A percentile compares a stretch with the other conserved stretches of the same genome.
phyloP scores from a whole-genome alignment of 2,888 invertebrate genomes.

The Tineola bisselliella region DNA sequence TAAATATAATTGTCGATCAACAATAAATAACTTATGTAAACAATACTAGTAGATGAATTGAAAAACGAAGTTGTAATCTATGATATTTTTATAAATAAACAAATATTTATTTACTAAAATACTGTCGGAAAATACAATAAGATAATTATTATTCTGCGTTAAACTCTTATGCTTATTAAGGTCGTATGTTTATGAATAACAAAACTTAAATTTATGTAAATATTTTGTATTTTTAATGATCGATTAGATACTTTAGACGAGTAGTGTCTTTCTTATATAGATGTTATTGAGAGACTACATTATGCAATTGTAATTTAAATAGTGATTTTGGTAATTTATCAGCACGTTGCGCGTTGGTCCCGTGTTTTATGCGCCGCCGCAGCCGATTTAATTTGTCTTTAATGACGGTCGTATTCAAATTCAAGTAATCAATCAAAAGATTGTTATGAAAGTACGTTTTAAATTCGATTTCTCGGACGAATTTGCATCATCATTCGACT shows the following conservation, averaged over 20 bases:
- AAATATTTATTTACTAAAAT: too few relatives aligned
- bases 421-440: constrained; percentile 63
- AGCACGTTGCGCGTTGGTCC: constrained; percentile 43
- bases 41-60: too few relatives aligned
- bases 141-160: too few relatives aligned
- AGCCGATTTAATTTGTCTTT: constrained; percentile 61
- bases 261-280: background rate
- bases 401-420: constrained; percentile 61
- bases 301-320: constrained; percentile 12
- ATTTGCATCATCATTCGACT: constrained; percentile 50
- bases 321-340: constrained; percentile 46
- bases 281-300: background rate
- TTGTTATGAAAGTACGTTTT: constrained; percentile 58
- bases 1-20: background rate
- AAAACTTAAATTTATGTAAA: background rate
- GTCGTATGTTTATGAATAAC: too few relatives aligned
- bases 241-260: constrained; percentile 25
- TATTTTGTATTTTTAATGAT: constrained; percentile 37
- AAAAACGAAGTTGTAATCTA: too few relatives aligned
- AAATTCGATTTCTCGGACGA: constrained; percentile 54
- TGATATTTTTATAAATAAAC: too few relatives aligned
- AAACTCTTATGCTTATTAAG: too few relatives aligned
- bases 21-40: background rate
- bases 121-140: too few relatives aligned
- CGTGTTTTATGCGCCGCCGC: constrained; percentile 58